Percentiles rank a stretch among this genome's conserved stretches.
phyloP scores from a whole-genome alignment of 2,113 vertebrate genomes.

The Pontoporia blainvillei region DNA sequence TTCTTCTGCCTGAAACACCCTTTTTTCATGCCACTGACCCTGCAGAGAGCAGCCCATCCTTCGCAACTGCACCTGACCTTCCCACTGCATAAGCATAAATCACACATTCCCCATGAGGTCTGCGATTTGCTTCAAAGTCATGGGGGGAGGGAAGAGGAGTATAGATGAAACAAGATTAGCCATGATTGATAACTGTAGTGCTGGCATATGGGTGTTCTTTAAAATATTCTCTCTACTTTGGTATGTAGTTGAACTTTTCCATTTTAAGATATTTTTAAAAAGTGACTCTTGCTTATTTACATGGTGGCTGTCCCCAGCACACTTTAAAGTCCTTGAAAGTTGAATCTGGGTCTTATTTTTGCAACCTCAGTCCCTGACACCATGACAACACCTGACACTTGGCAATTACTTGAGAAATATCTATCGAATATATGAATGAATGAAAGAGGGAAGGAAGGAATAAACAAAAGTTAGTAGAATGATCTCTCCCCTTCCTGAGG shows the following conservation, averaged over 20 bases:
- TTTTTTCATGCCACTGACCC: background rate
- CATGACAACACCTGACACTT: background rate
- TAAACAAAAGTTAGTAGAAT: background rate
- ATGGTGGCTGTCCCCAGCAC: background rate
- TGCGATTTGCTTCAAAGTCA: background rate
- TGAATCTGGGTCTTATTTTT: background rate
- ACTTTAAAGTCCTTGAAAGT: background rate
- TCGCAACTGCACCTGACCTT: background rate
- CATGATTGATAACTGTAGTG: accelerated
- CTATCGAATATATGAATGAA: background rate
- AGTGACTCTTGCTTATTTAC: background rate
- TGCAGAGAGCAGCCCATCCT: background rate
- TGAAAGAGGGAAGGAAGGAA: background rate
- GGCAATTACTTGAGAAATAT: background rate
- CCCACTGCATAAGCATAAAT: background rate
- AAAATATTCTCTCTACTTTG: background rate
- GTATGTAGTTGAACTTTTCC: background rate
- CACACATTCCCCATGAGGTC: background rate
- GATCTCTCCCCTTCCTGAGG: background rate
- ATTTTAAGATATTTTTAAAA: background rate
- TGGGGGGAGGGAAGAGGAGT: accelerated
- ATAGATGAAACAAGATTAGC: background rate
- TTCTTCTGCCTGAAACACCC: background rate
- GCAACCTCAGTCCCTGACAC: background rate
- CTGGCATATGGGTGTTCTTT: background rate